Percentiles rank a stretch among this genome's conserved stretches.
These are phyloP conservation scores for Caenorhabditis doughertyi DNA, from an alignment of 2,888 invertebrate species.

Conservation along the genomic window DNA sequence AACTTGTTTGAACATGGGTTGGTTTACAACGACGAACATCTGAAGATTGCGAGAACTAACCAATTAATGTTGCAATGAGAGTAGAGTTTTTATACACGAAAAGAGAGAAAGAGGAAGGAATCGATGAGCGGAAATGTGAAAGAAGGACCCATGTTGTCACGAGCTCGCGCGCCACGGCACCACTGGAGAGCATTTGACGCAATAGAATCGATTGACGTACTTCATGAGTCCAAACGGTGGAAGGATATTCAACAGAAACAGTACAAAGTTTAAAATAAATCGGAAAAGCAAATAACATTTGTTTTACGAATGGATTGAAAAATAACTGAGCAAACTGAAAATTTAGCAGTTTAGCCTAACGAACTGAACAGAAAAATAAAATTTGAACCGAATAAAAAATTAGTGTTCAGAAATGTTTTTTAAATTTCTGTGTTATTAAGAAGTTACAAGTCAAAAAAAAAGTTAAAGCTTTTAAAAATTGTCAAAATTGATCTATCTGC, in stretches of 20 bases:
- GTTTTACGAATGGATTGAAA: constrained; percentile 15
- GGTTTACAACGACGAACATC: constrained; percentile 32
- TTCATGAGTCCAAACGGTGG: neutral
- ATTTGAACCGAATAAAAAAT: no score
- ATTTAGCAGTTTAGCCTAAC: neutral
- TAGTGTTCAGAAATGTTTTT: no score
- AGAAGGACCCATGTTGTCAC: constrained; percentile 38
- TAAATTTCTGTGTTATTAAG: no score
- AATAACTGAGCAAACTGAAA: no score
- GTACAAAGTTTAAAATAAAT: neutral
- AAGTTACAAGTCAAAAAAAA: no score
- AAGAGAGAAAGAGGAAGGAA: constrained; percentile 1
- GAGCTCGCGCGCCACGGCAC: constrained; percentile 37
- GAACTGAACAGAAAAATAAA: neutral
- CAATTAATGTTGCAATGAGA: constrained; percentile 6
- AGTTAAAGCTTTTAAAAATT: no score
- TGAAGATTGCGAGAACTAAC: constrained; percentile 10
- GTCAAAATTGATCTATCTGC: no score
- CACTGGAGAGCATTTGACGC: constrained; percentile 23
- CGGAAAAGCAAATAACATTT: neutral
- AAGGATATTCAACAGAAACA: neutral
- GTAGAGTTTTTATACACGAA: neutral
- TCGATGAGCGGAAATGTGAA: constrained; percentile 41
- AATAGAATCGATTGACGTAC: constrained; percentile 27
- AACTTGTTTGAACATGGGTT: constrained; percentile 16